Base-by-base conservation (phyloP, 2,888 invertebrate species). In the Pardosa pseudoannulata region DNA sequence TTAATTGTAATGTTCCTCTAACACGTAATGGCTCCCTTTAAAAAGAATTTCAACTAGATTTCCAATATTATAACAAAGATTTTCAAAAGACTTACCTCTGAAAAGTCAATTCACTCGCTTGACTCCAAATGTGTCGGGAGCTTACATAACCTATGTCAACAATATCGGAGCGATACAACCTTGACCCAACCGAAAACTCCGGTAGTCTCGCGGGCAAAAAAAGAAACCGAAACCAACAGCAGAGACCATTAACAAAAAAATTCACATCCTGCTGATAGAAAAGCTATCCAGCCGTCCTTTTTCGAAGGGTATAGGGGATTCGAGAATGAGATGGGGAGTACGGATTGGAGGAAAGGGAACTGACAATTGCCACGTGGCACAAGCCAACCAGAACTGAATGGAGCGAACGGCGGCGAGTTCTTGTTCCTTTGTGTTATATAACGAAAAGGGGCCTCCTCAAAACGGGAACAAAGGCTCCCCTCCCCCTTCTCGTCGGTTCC, bases 361-460 rank as follows among this genome's bases (percentile, higher is more conserved):
- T 78, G 67, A 85, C 83, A 78, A 78, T 78, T 67, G 83, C 78
- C 83, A 85, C 83, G 83, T 85, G 83, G 72, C 83, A 71, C 67
- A 50, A 79, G 78, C 78, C 68, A 73, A 72, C 29, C 41, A 67
- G 78, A 50, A 85, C 67, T 85, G 73, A 85, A 85, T 85, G 31
- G 83, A 67, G 65, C 56, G 67, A 41, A 39, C 50, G 70, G 41
- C 79, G 62, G 46, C 68, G 56, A 74, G 80, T 70, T 75, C 81
- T 81, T 70, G 29, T 78, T 65, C 68, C 68, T 78, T 85, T 85
- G 78, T 78, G 72, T 29, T 31, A 65, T n/a, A n/a, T 56, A 5
- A 32, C 31, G n/a, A 16, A n/a, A 67, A 67, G 32, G n/a, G 67
- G 13, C 32, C 32, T 36, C 67, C 67, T 5, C 67, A 13, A 31